Evolutionary conservation across 1,140 invertebrate genomes (phyloP), one percentile per base, ranked within the genome.

Genomic region (Drosophila orena): DNA sequence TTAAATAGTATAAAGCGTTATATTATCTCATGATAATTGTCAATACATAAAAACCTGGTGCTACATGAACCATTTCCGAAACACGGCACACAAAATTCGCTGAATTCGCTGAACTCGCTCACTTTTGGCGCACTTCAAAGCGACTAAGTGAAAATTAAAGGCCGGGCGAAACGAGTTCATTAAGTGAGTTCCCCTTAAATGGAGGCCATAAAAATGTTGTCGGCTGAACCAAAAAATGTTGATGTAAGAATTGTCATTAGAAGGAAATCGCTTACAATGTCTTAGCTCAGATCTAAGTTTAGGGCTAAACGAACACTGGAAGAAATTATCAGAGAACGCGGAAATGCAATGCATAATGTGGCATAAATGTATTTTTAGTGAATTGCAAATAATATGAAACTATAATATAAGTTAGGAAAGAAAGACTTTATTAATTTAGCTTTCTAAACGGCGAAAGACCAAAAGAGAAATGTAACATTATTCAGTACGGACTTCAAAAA

Each of bases 171-270:
- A 62, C 50, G 59, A 70, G 44, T 70, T 71, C 68, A 77, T 77
- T 69, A 69, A 52, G 52, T 53, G 38, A 76, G 55, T 76, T 81
- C 79, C 12, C 37, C 27, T 68, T 77, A 81, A 81, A 62, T 55
- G 42, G 52, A 40, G 37, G 53, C 43, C 73, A 81, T 79, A 79
- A 77, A 81, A 66, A 70, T 70, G 74, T 75, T 62, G 77, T 46
- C 43, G 44, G 38, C 47, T 56, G 30, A 77, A 65, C 44, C 35
- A 14, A 72, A 58, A 64, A 55, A 81, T 85, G 73, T 80, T 71
- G 81, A 75, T 86, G 59, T 88, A 62, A 88, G 64, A 83, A 79
- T 77, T 77, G 76, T 89, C 68, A 76, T 88, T 89, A 79, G 57
- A 81, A 57, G 81, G 81, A 71, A 86, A 81, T 85, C 70, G 52